Conservation (phyloP, 2,888 invertebrate genomes). For the Portevinia maculata region DNA sequence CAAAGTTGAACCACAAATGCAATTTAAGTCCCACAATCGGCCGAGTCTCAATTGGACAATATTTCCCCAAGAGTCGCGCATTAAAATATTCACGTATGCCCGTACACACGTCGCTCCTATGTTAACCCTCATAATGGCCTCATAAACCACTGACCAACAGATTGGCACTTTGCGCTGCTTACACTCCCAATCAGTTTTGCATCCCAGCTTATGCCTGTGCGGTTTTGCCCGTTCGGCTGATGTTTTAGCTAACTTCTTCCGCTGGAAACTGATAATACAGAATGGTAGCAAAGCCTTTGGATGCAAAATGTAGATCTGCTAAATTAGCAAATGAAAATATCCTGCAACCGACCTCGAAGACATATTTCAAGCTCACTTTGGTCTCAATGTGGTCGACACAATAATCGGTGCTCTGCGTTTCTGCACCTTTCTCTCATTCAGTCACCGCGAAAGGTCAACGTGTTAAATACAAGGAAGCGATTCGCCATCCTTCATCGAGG, state of each 20-base stretch:
- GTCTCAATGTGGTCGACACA: constrained; percentile 60
- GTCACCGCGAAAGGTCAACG: constrained; percentile 68
- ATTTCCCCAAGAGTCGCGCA: constrained; percentile 29
- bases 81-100: constrained; percentile 52
- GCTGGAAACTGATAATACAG: constrained; percentile 48
- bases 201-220: background rate
- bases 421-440: constrained; percentile 42
- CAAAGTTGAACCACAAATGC: constrained; percentile 28
- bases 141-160: constrained; percentile 76
- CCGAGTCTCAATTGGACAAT: constrained; percentile 16
- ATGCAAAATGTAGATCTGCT: constrained; percentile 54
- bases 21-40: constrained; percentile 14
- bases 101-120: constrained; percentile 60
- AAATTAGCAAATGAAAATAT: constrained; percentile 65
- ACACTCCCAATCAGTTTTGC: constrained; percentile 52
- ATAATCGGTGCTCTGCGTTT: constrained; percentile 49
- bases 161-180: constrained; percentile 75
- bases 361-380: constrained; percentile 30
- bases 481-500: constrained; percentile 74
- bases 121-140: constrained; percentile 75
- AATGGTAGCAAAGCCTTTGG: constrained; percentile 36
- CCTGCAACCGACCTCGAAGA: constrained; percentile 35
- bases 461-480: constrained; percentile 76
- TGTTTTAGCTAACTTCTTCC: constrained; percentile 45
- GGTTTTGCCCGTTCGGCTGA: background rate